phyloP scores from a whole-genome alignment of 2,113 vertebrate species.

The Psammodynastes pulverulentus region DNA sequence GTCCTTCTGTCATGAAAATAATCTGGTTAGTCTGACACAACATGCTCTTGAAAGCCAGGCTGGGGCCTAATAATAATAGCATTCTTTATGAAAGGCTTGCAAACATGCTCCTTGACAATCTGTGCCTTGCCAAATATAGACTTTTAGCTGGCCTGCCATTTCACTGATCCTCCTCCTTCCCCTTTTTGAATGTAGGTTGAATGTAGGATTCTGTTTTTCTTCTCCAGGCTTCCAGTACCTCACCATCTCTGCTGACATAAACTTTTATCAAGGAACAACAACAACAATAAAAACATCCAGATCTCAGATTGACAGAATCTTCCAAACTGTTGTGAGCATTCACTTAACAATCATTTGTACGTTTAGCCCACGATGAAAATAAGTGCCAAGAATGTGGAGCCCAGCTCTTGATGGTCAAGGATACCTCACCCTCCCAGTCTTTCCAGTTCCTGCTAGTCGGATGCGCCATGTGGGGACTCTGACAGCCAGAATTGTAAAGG shows the following conservation, averaged over 20 bases:
- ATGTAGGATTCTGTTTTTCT: background rate
- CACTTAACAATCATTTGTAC: background rate
- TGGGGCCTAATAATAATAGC: background rate
- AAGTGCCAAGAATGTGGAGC: background rate
- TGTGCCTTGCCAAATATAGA: background rate
- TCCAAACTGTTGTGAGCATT: background rate
- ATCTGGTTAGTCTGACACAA: background rate
- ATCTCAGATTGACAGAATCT: background rate
- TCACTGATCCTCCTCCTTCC: background rate
- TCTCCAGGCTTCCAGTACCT: background rate
- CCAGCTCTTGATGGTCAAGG: slow-evolving; percentile 42
- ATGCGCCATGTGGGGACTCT: slow-evolving; percentile 47
- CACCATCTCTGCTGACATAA: background rate
- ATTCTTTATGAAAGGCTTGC: background rate
- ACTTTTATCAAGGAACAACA: background rate
- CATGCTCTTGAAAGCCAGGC: background rate
- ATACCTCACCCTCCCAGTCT: slow-evolving; percentile 6
- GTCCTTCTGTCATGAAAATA: background rate
- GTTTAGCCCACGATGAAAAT: slow-evolving; percentile 14
- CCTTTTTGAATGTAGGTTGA: background rate
- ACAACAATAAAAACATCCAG: background rate
- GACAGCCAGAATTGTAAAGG: slow-evolving; percentile 42
- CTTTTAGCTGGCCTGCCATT: background rate
- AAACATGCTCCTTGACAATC: background rate
- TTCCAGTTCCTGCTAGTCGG: slow-evolving; percentile 27